Percentiles rank a stretch among this genome's conserved stretches.
These are phyloP conservation scores for Colius striatus DNA, from an alignment of 2,113 vertebrate species.

Conservation along the genomic window DNA sequence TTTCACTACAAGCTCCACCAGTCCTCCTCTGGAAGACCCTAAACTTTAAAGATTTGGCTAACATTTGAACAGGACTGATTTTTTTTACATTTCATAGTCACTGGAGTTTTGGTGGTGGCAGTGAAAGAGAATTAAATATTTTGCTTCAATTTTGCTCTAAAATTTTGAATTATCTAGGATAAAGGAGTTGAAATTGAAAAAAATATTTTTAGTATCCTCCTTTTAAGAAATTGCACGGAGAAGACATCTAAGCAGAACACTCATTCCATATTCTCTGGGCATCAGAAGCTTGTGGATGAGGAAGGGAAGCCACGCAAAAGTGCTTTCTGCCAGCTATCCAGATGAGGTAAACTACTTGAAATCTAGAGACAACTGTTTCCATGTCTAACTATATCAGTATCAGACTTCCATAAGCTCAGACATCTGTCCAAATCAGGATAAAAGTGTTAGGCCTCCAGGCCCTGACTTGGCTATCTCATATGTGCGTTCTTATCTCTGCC, in stretches of 20 bases:
- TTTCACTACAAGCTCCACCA: neutral
- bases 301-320: neutral
- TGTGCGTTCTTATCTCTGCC: rapidly evolving
- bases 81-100: neutral
- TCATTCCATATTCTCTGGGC: neutral
- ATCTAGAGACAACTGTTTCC: neutral
- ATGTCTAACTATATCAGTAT: neutral
- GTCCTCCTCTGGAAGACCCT: neutral
- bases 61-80: neutral
- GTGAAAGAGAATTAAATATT: neutral
- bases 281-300: neutral
- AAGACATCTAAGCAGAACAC: neutral
- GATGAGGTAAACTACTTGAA: neutral
- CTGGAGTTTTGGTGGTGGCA: neutral
- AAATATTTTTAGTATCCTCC: neutral
- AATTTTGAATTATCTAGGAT: neutral
- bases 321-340: neutral
- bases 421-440: neutral
- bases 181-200: neutral
- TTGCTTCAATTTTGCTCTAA: neutral
- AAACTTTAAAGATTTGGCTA: neutral
- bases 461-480: neutral
- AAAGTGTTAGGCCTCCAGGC: neutral
- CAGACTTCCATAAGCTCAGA: neutral
- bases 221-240: neutral